Conservation (phyloP, 2,888 invertebrate species). For the Conus canariensis region DNA sequence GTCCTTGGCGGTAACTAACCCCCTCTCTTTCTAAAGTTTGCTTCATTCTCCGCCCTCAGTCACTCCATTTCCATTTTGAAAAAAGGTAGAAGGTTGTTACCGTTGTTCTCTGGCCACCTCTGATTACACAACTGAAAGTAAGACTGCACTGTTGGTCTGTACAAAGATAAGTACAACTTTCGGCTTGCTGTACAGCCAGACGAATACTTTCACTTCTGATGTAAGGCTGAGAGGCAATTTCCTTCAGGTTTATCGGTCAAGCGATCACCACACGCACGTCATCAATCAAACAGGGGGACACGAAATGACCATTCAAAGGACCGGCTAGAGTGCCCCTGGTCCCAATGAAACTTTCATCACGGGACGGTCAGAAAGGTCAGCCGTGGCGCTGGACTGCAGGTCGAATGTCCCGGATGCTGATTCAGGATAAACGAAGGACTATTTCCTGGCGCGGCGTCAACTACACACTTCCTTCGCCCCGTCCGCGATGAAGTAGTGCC, state of each 20-base stretch:
- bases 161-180: no score
- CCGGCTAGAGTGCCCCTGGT: background rate
- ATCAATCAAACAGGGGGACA: background rate
- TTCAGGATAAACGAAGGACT: background rate
- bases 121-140: no score
- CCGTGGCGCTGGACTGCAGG: background rate
- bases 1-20: no score
- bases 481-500: background rate
- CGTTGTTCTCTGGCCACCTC: no score
- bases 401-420: background rate
- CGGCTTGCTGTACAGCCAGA: no score
- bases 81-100: no score
- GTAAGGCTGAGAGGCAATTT: no score
- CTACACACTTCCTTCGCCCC: background rate
- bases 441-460: constrained; percentile 21
- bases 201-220: no score
- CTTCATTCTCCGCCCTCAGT: no score
- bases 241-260: constrained; percentile 7
- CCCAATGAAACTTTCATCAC: constrained; percentile 20
- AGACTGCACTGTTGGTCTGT: no score
- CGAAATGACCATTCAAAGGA: constrained; percentile 20
- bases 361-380: background rate
- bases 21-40: no score
- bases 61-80: no score
- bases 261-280: background rate